Conservation (phyloP, 2,797 vertebrate genomes). For the Yasuhikotakia modesta region DNA sequence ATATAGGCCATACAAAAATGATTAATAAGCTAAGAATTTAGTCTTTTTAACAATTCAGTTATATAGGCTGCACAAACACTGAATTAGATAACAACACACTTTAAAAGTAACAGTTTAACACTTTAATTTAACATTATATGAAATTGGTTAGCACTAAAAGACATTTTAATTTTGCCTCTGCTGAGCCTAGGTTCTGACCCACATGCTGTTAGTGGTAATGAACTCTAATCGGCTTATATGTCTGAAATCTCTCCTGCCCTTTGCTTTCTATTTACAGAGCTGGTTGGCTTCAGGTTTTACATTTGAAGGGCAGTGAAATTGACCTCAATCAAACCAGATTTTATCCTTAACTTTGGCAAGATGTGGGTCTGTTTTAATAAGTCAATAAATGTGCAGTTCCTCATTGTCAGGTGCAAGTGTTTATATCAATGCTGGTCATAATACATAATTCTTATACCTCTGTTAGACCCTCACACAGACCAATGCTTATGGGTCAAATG, state of each 20-base stretch:
- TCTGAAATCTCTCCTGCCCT: conserved; percentile 48
- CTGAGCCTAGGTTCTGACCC: conserved; percentile 14
- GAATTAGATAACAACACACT: neutral
- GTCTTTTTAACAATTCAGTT: too few species aligned
- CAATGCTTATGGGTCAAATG: neutral
- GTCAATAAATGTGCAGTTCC: neutral
- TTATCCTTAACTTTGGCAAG: conserved; percentile 7
- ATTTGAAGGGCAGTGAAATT: conserved; percentile 1
- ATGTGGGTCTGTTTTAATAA: conserved; percentile 4
- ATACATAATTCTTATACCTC: neutral
- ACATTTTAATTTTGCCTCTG: neutral
- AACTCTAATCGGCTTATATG: conserved; percentile 44
- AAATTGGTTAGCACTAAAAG: conserved; percentile 2
- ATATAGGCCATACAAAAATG: too few species aligned
- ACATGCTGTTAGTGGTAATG: conserved; percentile 42
- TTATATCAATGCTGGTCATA: neutral
- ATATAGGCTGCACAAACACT: too few species aligned
- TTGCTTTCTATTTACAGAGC: conserved; percentile 42
- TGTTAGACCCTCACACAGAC: neutral
- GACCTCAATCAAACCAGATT: conserved; percentile 41
- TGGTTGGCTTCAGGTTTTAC: conserved; percentile 16
- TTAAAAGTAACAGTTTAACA: too few species aligned
- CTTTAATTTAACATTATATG: neutral
- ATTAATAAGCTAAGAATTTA: too few species aligned
- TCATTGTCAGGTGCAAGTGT: neutral